Evolutionary conservation across 2,888 invertebrate genomes (phyloP).

Genomic region (Cantharis nigra): DNA sequence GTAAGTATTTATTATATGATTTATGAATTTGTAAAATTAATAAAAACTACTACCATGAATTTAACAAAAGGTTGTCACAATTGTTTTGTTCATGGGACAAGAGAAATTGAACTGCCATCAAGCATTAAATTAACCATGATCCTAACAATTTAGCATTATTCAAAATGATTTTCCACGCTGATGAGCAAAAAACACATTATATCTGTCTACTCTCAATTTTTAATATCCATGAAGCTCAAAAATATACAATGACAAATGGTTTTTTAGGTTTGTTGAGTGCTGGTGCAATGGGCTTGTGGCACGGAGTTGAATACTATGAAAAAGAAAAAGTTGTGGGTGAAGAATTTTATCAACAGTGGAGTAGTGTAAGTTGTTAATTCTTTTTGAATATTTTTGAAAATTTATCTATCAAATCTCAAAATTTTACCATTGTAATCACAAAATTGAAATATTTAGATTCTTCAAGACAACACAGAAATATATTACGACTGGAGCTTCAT

Average conservation of each 20-base stretch:
- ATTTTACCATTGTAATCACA: background rate
- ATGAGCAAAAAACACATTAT: background rate
- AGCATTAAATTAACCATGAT: background rate
- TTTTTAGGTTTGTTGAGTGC: conserved; percentile 82
- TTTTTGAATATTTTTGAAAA: conserved; percentile 11
- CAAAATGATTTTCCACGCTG: background rate
- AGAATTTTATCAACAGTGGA: conserved; percentile 93
- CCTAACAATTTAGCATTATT: background rate
- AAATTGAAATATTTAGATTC: conserved; percentile 59
- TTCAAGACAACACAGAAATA: conserved; percentile 72
- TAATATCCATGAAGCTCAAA: background rate
- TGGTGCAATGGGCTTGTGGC: conserved; percentile 95
- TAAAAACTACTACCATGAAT: background rate
- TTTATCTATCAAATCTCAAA: background rate
- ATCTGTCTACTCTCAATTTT: background rate
- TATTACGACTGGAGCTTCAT: conserved; percentile 88
- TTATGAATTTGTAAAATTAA: background rate
- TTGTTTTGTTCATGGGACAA: background rate
- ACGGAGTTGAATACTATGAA: conserved; percentile 94
- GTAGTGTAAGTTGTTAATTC: conserved; percentile 67
- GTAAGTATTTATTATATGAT: conserved; percentile 60
- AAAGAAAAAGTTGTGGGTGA: conserved; percentile 92
- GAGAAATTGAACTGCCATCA: background rate
- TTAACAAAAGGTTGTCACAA: background rate
- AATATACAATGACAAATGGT: background rate